Evolutionary conservation across 2,113 vertebrate species (phyloP), one percentile per base, ranked within the genome.

Genomic region (Cyanistes caeruleus): DNA sequence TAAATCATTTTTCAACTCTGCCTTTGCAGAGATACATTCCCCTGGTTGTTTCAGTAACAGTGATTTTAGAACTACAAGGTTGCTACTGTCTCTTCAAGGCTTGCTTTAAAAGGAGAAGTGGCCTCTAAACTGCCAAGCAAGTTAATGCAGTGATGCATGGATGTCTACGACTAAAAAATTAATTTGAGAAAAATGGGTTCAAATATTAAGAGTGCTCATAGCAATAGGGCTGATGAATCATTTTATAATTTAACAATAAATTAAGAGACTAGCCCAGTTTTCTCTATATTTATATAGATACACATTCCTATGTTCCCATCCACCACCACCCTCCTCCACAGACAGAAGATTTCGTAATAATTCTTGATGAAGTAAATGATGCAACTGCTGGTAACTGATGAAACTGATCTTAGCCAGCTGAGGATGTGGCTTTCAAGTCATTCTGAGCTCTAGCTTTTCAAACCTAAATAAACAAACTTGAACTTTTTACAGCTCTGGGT

Each of bases 1-100:
- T 84, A 95, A 97, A 90, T 68, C 67, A 87, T 83, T 92, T 90
- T 89, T 95, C 88, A 87, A 7, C 39, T 90, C 84, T 95, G 89
- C 37, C 62, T 95, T 93, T 87, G 63, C 82, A 89, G 37, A 93
- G 59, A 64, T 68, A 88, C n/a, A 55, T 90, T 93, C 73, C 48
- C 81, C 49, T 80, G 65, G 59, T 62, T 92, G 56, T 75, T 95
- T 84, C 75, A 89, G 52, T 93, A 96, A 92, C 83, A 78, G 46
- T 6, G 19, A 86, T 74, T 96, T 78, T 75, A 83, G 64, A 85
- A 76, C 63, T 67, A 88, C 88, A 90, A 94, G 76, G 67, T 73
- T 93, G 84, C 65, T 58, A 83, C 52, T 74, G 74, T 89, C 73
- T 91, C 64, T 93, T 86, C 35, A 64, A 95, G 63, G 52, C 35